Percentiles rank a stretch among this genome's conserved stretches.
Conservation (phyloP, 2,888 invertebrate species). For the Pollenia amentaria region DNA sequence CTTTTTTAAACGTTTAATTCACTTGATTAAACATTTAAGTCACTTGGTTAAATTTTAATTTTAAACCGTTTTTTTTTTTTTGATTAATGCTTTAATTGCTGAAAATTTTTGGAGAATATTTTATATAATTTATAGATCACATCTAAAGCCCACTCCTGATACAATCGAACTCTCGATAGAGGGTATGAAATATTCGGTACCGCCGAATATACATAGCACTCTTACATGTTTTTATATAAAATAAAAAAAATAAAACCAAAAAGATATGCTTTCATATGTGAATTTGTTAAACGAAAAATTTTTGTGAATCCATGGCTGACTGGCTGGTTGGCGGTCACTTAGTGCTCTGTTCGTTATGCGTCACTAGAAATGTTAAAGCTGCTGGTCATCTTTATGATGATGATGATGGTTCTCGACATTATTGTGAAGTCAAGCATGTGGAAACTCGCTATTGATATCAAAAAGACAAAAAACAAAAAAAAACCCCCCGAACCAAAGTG, state of each 20-base stretch:
- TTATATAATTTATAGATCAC: no score
- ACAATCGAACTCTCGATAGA: no score
- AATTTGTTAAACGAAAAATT: conserved; percentile 47
- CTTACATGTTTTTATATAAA: conserved; percentile 4
- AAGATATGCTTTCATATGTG: conserved; percentile 65
- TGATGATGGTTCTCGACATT: conserved; percentile 63
- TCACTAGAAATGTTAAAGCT: conserved; percentile 70
- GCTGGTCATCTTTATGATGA: conserved; percentile 72
- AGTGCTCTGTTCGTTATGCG: conserved; percentile 63
- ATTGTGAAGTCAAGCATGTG: conserved; percentile 82
- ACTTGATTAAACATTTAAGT: no score
- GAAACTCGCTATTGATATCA: conserved; percentile 76
- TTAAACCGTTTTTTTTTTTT: no score
- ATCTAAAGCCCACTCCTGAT: no score
- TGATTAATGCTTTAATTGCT: no score
- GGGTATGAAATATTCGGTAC: no score
- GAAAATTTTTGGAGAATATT: no score
- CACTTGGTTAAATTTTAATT: no score
- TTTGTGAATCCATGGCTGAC: conserved; percentile 30
- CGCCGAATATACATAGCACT: no score
- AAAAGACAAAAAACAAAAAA: conserved; percentile 54
- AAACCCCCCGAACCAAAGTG: conserved; percentile 60
- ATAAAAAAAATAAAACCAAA: conserved; percentile 33
- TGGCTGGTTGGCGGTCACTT: conserved; percentile 28
- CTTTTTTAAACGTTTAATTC: no score